Evolutionary conservation across 1,140 invertebrate genomes (phyloP).

Genomic region (Bactericera cockerelli): DNA sequence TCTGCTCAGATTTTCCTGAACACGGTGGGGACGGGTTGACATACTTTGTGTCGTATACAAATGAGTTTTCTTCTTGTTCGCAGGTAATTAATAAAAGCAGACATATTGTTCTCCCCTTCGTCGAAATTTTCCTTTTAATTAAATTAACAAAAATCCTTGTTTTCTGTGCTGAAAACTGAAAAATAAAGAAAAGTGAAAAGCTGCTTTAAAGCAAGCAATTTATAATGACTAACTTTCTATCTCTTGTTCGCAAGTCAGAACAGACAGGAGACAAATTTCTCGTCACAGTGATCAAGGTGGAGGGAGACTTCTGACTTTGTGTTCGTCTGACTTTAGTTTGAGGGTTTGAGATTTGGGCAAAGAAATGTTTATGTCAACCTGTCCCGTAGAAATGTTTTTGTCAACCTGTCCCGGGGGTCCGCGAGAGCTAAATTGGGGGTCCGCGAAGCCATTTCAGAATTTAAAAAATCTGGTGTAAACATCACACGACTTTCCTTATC

Average conservation of each 20-base stretch:
- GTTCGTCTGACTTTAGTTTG: no score
- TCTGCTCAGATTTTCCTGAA: no score
- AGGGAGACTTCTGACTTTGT: no score
- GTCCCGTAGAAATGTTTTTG: no score
- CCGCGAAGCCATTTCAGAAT: no score
- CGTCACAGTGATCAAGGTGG: not conserved
- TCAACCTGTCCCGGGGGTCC: no score
- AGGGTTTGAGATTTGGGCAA: no score
- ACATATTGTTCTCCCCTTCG: not conserved
- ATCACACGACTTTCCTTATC: no score
- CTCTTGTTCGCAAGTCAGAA: not conserved
- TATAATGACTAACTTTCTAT: constrained; percentile 6
- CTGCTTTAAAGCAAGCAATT: not conserved
- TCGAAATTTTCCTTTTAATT: constrained; percentile 8
- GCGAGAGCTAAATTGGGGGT: no score
- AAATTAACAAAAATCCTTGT: constrained; percentile 8
- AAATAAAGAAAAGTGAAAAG: not conserved
- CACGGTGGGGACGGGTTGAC: not conserved
- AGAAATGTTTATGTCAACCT: no score
- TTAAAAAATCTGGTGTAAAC: no score
- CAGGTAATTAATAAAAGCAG: constrained; percentile 8
- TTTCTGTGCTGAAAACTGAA: not conserved
- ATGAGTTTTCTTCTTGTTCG: constrained; percentile 7
- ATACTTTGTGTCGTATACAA: constrained; percentile 9
- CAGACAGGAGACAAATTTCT: not conserved